Evolutionary conservation across 2,113 vertebrate genomes (phyloP).

Genomic region (Archilochus colubris): DNA sequence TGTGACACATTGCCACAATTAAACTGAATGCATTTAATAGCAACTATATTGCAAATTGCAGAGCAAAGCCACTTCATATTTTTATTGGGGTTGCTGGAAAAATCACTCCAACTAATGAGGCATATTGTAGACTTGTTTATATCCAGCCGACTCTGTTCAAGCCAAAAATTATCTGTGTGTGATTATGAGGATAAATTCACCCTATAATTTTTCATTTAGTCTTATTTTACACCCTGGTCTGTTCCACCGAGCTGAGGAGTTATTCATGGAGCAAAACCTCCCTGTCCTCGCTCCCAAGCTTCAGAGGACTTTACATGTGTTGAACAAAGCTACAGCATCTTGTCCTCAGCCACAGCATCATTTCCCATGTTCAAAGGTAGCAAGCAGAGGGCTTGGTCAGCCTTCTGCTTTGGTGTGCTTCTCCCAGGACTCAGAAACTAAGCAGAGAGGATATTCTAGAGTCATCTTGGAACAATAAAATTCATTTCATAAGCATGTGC

Average conservation of each 20-base stretch:
- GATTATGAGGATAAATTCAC: constrained; percentile 50
- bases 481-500: background rate
- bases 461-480: background rate
- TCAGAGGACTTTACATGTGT: background rate
- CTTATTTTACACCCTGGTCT: constrained; percentile 31
- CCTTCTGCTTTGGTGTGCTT: background rate
- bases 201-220: constrained; percentile 64
- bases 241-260: background rate
- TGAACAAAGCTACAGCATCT: background rate
- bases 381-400: background rate
- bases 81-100: constrained; percentile 38
- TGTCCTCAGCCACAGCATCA: background rate
- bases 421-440: background rate
- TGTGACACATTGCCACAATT: background rate
- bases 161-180: constrained; percentile 50
- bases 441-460: background rate
- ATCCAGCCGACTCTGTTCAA: constrained; percentile 20
- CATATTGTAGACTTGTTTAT: constrained; percentile 53
- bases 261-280: background rate
- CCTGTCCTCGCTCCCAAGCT: background rate
- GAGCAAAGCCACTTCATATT: constrained; percentile 52
- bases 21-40: constrained; percentile 8
- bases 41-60: constrained; percentile 3
- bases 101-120: constrained; percentile 59
- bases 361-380: background rate